Conservation (phyloP, 2,888 invertebrate species). For the Phytoseiulus persimilis region DNA sequence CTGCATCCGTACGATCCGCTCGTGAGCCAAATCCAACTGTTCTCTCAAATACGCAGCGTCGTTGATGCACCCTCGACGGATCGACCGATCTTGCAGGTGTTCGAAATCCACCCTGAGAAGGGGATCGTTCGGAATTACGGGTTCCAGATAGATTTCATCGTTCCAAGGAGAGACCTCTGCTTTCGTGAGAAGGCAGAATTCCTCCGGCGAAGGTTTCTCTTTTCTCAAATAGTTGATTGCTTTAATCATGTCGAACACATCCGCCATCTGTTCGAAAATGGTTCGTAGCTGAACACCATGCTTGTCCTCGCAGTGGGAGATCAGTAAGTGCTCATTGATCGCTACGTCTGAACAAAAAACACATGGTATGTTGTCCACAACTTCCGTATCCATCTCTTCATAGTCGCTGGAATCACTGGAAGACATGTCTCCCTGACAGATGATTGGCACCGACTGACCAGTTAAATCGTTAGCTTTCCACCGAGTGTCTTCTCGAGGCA, state of each 20-base stretch:
- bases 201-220: slow-evolving; percentile 31
- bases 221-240: slow-evolving; percentile 68
- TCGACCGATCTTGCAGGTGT: slow-evolving; percentile 48
- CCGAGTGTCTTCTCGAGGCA: not conserved
- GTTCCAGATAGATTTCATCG: slow-evolving; percentile 70
- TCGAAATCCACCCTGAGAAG: slow-evolving; percentile 67
- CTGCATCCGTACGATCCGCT: slow-evolving; percentile 43
- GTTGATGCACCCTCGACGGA: slow-evolving; percentile 40
- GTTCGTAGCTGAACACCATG: slow-evolving; percentile 45
- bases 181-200: slow-evolving; percentile 29
- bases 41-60: slow-evolving; percentile 40
- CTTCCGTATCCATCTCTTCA: not conserved
- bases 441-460: not conserved
- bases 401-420: slow-evolving; percentile 32
- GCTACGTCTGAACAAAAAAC: slow-evolving; percentile 64
- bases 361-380: slow-evolving; percentile 53
- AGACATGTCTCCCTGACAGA: not conserved
- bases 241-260: slow-evolving; percentile 62
- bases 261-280: slow-evolving; percentile 64
- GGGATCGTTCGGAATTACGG: slow-evolving; percentile 63
- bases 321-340: slow-evolving; percentile 49
- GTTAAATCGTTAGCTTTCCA: not conserved
- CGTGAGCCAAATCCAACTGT: slow-evolving; percentile 43
- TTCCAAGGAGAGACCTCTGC: slow-evolving; percentile 59
- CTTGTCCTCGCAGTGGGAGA: slow-evolving; percentile 44